phyloP scores from a whole-genome alignment of 2,888 invertebrate genomes.

The Ametastegia equiseti region DNA sequence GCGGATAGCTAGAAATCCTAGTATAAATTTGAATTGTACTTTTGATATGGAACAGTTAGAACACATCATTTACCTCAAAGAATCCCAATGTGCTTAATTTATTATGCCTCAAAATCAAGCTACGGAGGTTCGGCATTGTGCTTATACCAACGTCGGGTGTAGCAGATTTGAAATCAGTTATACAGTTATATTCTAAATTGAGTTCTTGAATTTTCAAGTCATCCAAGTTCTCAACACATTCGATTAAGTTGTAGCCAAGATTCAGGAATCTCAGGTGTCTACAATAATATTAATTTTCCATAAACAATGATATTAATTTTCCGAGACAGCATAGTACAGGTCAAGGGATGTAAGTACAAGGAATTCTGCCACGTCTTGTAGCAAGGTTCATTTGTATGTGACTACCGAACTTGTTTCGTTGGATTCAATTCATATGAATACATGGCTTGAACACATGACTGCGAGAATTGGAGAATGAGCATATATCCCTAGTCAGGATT shows the following conservation, averaged over 20 bases:
- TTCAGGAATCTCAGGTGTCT: slow-evolving; percentile 80
- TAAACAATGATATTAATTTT: background rate
- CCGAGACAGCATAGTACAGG: background rate
- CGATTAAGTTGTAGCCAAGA: slow-evolving; percentile 80
- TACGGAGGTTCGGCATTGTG: slow-evolving; percentile 78
- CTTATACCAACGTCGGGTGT: slow-evolving; percentile 77
- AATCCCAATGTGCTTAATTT: slow-evolving; percentile 78
- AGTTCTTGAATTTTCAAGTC: slow-evolving; percentile 78
- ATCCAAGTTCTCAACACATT: slow-evolving; percentile 79
- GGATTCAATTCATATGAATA: too few species aligned
- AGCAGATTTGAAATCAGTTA: slow-evolving; percentile 74
- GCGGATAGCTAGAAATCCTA: too few species aligned
- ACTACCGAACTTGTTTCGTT: too few species aligned
- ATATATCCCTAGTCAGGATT: too few species aligned
- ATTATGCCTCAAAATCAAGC: slow-evolving; percentile 79
- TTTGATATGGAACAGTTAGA: background rate
- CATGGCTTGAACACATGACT: too few species aligned
- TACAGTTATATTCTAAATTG: slow-evolving; percentile 79
- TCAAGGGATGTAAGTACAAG: too few species aligned
- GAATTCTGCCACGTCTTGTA: too few species aligned
- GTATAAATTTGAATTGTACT: slow-evolving; percentile 16
- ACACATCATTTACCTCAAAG: slow-evolving; percentile 70
- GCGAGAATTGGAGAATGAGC: too few species aligned
- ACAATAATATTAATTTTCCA: slow-evolving; percentile 55
- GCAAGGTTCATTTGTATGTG: too few species aligned